Base-by-base conservation (phyloP, 2,113 vertebrate genomes). In the Embiotoca jacksoni region DNA sequence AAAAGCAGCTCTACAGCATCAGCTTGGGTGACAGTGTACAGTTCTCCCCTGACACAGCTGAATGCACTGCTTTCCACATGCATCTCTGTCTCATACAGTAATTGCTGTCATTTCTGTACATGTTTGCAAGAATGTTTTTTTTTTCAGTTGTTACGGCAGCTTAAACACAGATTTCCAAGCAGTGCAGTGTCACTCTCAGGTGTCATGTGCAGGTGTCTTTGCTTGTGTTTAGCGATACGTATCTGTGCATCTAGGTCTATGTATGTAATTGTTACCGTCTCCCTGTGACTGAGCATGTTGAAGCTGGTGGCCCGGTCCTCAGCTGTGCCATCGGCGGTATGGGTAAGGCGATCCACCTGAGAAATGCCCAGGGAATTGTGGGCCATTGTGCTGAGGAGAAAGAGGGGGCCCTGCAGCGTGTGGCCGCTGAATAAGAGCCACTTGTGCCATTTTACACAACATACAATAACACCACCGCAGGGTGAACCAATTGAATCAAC, bases 281-380 rank as follows among this genome's bases (percentile, higher is more conserved):
- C 32, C 6, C 2, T 78, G 72, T 8, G 84, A 81, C 62, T 31
- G 41, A 71, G 83, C 75, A 80, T 83, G 84, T 82, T 71, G 30
- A 65, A 60, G 76, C 60, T 49, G 70, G 72, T 37, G 31, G 59
- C 73, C 60, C 31, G 59, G 74, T 85, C 79, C 61, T 84, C 80
- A 80, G 84, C 75, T 82, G 85, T 85, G 87, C 77, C 75, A 87
- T 67, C 15, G 87, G 85, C 77, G 86, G 66, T 75, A 37, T 65
- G 75, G 86, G 93, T 87, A 94, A 94, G 70, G 71, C 7, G 91
- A 94, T 93, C 92, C 86, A 93, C 90, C 91, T 92, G 92, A 93
- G 92, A 93, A 94, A 83, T 83, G 84, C 87, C 88, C 82, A 90
- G 93, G 94, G 94, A 94, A 90, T 92, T 88, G 89, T 78, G 75